Base-by-base conservation (phyloP, 1,140 invertebrate species). In the Triops longicaudatus region DNA sequence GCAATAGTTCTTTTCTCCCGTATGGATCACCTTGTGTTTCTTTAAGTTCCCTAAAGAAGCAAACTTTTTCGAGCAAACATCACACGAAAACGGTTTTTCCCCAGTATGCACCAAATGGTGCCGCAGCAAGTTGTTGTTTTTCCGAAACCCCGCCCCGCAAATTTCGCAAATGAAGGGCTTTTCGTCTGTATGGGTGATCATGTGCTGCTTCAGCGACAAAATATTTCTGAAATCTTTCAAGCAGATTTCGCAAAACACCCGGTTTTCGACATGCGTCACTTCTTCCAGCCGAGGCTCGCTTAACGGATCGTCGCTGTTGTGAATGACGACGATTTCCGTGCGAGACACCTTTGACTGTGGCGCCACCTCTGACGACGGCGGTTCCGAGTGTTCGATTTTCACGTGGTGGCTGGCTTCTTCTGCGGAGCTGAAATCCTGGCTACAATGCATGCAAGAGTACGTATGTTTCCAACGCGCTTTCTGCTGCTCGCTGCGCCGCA, bases 171-270 rank as follows among this genome's bases (percentile, higher is more conserved):
- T 74, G 77, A 73, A 79, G 9, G 77, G 78, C 26, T 78, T 79
- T n/a, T 75, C 37, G 11, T 73, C 72, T 3, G 79, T 79, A 42
- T 79, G 79, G 11, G 73, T 74, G 12, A 76, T 42, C 79, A 86
- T 84, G 78, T 91, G 90, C 82, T 85, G 87, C 17, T 87, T 81
- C 80, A 88, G 89, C 0, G 88, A 89, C 77, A 89, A 88, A 0
- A 87, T 83, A 1, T 88, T 88, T 79, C 86, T 86, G 28, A 91
- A 82, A 75, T 85, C 86, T 81, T 89, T 89, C 0, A 86, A 87
- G 79, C 89, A 91, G 0, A 86, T 82, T 44, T 83, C 83, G 78
- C 89, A 90, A 12, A 86, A 85, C 80, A 88, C 89, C 80, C 86
- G 88, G 10, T 84, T 81, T 26, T 81, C 83, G 9, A 84, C 86